Evolutionary conservation across 2,888 invertebrate genomes (phyloP).

Genomic region (Drosophila longiperda): DNA sequence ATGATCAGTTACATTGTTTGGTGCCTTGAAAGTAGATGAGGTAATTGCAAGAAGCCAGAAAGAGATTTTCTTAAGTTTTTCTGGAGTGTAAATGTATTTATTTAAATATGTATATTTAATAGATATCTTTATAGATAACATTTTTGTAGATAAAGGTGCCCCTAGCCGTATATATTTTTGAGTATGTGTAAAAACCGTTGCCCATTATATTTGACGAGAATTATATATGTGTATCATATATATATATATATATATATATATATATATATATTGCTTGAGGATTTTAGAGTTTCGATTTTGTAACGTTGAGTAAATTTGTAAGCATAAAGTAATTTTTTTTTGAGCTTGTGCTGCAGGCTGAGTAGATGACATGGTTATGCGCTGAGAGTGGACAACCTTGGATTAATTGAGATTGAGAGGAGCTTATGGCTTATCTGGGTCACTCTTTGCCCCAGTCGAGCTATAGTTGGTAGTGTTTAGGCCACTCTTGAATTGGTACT

Average conservation of each 20-base stretch:
- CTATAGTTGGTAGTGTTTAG: constrained; percentile 33
- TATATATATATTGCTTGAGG: constrained; percentile 60
- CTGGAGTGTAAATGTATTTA: constrained; percentile 27
- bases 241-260: constrained; percentile 13
- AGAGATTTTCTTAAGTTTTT: constrained; percentile 41
- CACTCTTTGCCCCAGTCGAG: constrained; percentile 35
- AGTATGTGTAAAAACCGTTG: constrained; percentile 13
- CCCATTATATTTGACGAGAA: constrained; percentile 8
- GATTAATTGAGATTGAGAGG: constrained; percentile 9
- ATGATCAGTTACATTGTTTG: constrained; percentile 64
- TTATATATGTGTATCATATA: constrained; percentile 1
- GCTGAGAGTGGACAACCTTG: constrained; percentile 44
- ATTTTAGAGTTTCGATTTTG: constrained; percentile 25
- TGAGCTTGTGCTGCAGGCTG: constrained; percentile 44
- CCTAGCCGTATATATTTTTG: constrained; percentile 18
- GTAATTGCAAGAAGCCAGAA: constrained; percentile 76
- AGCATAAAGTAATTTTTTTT: constrained; percentile 46
- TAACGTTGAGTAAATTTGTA: constrained; percentile 36
- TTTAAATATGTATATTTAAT: constrained; percentile 27
- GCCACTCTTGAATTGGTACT: constrained; percentile 58
- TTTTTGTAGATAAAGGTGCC: constrained; percentile 24
- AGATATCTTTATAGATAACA: constrained; percentile 26
- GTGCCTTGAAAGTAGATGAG: constrained; percentile 77
- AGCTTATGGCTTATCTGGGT: constrained; percentile 57
- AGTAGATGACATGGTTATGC: constrained; percentile 3